Percentiles rank a stretch among this genome's conserved stretches.
These are phyloP conservation scores for Xenotilapia flavipinnis DNA, from an alignment of 2,113 vertebrate genomes.

Conservation along the genomic window DNA sequence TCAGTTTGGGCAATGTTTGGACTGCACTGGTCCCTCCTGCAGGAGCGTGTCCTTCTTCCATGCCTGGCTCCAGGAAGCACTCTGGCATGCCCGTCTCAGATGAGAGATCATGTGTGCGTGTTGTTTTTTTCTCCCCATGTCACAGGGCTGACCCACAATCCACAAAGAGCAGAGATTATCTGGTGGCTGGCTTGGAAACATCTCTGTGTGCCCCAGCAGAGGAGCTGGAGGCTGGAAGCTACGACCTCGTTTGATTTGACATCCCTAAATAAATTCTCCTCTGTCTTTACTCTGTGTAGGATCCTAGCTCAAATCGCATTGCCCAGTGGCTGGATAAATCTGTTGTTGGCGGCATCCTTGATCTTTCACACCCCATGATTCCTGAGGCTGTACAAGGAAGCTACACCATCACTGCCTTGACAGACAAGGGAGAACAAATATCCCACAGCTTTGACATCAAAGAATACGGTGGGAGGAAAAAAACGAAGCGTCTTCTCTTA, in stretches of 20 bases:
- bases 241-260: background rate
- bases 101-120: background rate
- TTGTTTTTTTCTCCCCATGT: background rate
- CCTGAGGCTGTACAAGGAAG: slow-evolving; percentile 49
- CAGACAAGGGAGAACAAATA: slow-evolving; percentile 22
- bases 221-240: background rate
- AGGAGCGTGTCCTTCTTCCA: background rate
- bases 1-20: background rate
- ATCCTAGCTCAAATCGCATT: slow-evolving; percentile 65
- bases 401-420: slow-evolving; percentile 54
- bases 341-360: slow-evolving; percentile 50
- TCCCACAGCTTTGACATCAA: slow-evolving; percentile 59
- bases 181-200: background rate
- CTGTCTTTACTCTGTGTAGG: slow-evolving; percentile 33
- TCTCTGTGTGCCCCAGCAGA: background rate
- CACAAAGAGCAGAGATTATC: background rate
- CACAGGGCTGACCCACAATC: background rate
- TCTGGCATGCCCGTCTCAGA: background rate
- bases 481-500: background rate
- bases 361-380: slow-evolving; percentile 58
- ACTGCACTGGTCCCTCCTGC: background rate
- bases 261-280: background rate
- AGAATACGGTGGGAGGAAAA: slow-evolving; percentile 64
- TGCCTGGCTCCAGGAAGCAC: background rate
- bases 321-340: slow-evolving; percentile 67